Evolutionary conservation across 2,888 invertebrate species (phyloP).

Genomic region (Diaphora mendica): DNA sequence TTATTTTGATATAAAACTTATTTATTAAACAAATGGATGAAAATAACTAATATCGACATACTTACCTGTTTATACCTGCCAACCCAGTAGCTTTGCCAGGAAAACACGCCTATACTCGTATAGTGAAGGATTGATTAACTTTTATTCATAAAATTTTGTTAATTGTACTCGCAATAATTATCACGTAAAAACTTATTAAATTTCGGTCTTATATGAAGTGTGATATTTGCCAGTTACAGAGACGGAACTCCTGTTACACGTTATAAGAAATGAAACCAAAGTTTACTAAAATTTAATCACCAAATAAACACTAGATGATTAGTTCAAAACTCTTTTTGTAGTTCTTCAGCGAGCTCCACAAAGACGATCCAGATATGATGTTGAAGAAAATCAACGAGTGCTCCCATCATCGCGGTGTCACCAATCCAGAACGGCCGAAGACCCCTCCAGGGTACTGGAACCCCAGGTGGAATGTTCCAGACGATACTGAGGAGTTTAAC

Average conservation of each 20-base stretch:
- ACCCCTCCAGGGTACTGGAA: conserved; percentile 81
- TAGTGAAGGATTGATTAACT: no score
- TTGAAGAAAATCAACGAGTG: conserved; percentile 74
- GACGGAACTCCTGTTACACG: neutral
- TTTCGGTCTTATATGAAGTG: no score
- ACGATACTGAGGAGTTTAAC: conserved; percentile 79
- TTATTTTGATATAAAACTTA: no score
- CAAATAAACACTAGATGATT: neutral
- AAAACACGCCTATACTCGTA: no score
- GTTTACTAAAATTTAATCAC: neutral
- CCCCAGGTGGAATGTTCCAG: conserved; percentile 77
- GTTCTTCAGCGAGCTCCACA: conserved; percentile 79
- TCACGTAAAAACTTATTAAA: neutral
- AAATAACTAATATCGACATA: no score
- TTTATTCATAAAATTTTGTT: neutral
- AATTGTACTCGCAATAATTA: neutral
- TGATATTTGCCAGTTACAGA: neutral
- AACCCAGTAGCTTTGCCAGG: no score
- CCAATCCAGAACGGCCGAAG: conserved; percentile 71
- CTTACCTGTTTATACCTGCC: no score
- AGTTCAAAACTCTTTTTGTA: conserved; percentile 40
- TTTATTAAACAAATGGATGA: no score
- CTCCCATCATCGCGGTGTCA: conserved; percentile 74
- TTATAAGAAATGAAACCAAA: neutral
- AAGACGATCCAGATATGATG: conserved; percentile 71